Base-by-base conservation (phyloP, 2,797 vertebrate species). In the Siniperca scherzeri region DNA sequence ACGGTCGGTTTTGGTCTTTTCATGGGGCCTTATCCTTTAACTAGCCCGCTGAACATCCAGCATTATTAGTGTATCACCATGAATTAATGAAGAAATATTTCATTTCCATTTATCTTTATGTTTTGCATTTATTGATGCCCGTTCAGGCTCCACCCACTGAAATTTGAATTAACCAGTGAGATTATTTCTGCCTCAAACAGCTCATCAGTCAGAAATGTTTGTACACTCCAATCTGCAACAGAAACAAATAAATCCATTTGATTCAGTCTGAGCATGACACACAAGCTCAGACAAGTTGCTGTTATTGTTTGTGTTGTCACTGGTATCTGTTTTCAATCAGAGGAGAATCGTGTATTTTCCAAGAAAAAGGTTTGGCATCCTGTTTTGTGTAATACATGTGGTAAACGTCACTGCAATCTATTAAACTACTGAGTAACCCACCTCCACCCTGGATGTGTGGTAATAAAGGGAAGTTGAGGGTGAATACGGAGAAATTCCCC, bases 171-270 rank as follows among this genome's bases (percentile, higher is more conserved):
- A 48, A 48, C 17, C 46, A 19, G 46, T 7, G 17, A 19, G 46
- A 50, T 19, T 8, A 19, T 50, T 50, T 50, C 46, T 50, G 17
- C 19, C 17, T 55, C 14, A 1, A 17, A 17, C 33, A 38, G 16
- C 36, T 7, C 52, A 27, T 21, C 36, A 36, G 3, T 61, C 21
- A 44, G 4, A 62, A 30, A 7, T 12, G 36, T n/a, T 14, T 33
- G 55, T 22, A 1, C 50, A 4, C 21, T n/a, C 8, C 21, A 52
- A 52, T 52, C 50, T 9, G 17, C 13, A 14, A 22, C 5, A 3
- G 12, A 0, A 46, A 27, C 3, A 1, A 65, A 0, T 40, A 38
- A 30, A 52, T 5, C 10, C 0, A 30, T 36, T 2, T 17, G 22
- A 59, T n/a, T 75, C 33, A 66, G 7, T 17, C 21, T 33, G 30